Evolutionary conservation across 1,140 invertebrate genomes (phyloP).

Genomic region (Bombus superbus): DNA sequence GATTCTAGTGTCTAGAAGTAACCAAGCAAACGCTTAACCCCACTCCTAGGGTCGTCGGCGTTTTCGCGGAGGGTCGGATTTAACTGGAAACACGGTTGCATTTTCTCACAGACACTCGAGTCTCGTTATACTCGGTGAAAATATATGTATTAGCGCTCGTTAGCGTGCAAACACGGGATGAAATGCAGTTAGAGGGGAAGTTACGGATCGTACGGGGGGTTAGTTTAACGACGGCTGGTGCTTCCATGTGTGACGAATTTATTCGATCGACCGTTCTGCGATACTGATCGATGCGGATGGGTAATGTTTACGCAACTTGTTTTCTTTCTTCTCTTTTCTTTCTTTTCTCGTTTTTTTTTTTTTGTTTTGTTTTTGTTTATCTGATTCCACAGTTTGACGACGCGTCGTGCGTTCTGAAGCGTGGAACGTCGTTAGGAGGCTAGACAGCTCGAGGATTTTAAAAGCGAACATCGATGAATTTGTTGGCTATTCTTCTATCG

Average conservation of each 20-base stretch:
- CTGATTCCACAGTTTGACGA: background rate
- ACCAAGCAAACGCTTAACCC: conserved; percentile 20
- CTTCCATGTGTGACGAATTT: background rate
- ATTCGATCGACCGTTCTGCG: background rate
- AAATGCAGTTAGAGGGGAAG: background rate
- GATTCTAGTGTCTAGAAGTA: background rate
- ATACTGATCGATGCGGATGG: background rate
- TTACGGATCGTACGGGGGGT: no score
- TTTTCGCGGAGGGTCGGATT: background rate
- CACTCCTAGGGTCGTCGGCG: background rate
- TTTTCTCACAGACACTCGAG: conserved; percentile 6
- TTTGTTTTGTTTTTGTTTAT: background rate
- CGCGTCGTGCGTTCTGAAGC: background rate
- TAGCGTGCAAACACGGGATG: background rate
- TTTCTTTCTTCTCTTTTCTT: background rate
- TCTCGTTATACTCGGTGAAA: background rate
- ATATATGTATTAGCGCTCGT: background rate
- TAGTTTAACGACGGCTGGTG: background rate
- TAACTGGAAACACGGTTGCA: background rate
- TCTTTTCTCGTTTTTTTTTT: no score
- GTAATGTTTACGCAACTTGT: background rate
- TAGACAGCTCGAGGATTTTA: background rate
- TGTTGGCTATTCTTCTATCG: background rate
- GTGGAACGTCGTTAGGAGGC: background rate
- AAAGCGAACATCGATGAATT: background rate